A percentile compares a stretch with the other conserved stretches of the same genome.
phyloP scores from a whole-genome alignment of 2,113 vertebrate genomes.

The Dascyllus trimaculatus region DNA sequence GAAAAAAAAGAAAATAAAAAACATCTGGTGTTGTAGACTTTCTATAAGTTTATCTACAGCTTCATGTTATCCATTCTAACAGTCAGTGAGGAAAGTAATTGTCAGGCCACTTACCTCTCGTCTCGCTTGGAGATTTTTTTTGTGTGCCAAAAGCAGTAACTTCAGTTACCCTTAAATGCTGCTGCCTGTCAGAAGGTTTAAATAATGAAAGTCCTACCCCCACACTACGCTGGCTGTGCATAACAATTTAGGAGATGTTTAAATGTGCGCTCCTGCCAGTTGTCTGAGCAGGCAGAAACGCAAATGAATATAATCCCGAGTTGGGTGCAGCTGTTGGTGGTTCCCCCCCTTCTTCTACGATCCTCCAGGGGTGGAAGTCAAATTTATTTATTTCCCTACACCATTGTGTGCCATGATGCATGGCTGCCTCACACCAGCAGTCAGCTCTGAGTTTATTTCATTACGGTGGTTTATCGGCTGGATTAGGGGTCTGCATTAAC shows the following conservation, averaged over 20 bases:
- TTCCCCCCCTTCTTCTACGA: not conserved
- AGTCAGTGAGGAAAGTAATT: too few relatives aligned
- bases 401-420: not conserved
- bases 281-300: not conserved
- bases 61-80: too few relatives aligned
- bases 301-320: not conserved
- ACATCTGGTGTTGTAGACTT: too few relatives aligned
- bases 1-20: too few relatives aligned
- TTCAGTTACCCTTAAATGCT: not conserved
- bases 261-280: not conserved
- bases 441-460: too few relatives aligned
- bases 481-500: not conserved
- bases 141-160: not conserved
- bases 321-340: not conserved
- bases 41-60: too few relatives aligned
- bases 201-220: not conserved
- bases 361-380: not conserved
- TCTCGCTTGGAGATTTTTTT: not conserved
- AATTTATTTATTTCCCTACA: not conserved
- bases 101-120: too few relatives aligned
- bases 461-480: too few relatives aligned
- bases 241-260: not conserved
- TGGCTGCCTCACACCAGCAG: not conserved
- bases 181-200: conserved; percentile 1
- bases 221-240: not conserved